Evolutionary conservation across 1,140 invertebrate species (phyloP), one percentile per base, ranked within the genome.

Genomic region (Bombyx mori): DNA sequence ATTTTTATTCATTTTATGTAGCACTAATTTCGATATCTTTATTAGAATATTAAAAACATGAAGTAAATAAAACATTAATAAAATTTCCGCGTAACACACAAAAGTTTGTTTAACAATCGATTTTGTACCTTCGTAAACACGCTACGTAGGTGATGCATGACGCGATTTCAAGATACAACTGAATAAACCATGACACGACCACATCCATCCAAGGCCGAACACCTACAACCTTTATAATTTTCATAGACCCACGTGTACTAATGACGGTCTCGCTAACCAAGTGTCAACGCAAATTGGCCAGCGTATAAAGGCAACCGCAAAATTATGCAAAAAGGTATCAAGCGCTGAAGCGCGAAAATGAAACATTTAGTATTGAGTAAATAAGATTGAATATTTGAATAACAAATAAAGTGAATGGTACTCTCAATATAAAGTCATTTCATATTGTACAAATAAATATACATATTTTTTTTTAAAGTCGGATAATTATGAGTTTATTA

Each of bases 121-220:
- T 51, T 56, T 43, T 8, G 50, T 66, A 85, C 82, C 82, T 85
- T 82, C 10, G 71, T 67, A 62, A 85, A 82, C 66, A 85, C 79
- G 58, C 60, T 77, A 48, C 82, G 79, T 61, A 85, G 75, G 75
- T 82, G 82, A 72, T 85, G 80, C 82, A 85, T 85, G 75, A 54
- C 73, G 68, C 68, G 60, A 53, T 70, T 68, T 71, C 69, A 66
- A 71, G 67, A 66, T 55, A 58, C 71, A 68, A 85, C 78, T 82
- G 78, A 78, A 71, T 71, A 64, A 71, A 65, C 63, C 63, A 68
- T 73, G 65, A 62, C 61, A 58, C 51, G 54, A n/a, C 54, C 42
- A 35, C 54, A 45, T 56, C 26, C 46, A 35, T 60, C 48, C 74
- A 79, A 76, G 74, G 75, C 66, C 71, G 60, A 46, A 69, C 69